Percentiles rank a stretch among this genome's conserved stretches.
Conservation (phyloP, 2,797 vertebrate genomes). For the Anisognathus igniventris region DNA sequence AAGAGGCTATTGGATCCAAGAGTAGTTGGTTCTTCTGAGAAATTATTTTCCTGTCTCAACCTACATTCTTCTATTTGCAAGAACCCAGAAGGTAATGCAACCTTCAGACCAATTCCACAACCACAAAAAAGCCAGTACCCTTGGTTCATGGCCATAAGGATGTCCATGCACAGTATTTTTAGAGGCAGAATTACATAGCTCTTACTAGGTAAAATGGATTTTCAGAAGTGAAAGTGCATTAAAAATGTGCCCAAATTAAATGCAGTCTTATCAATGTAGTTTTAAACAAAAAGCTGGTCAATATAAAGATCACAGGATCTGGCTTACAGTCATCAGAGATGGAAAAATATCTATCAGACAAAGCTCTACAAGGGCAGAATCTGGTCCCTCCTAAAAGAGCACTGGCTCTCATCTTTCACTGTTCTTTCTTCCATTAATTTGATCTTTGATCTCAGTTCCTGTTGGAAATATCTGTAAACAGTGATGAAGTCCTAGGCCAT, state of each 20-base stretch:
- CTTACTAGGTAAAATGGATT: not conserved
- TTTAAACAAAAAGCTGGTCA: not conserved
- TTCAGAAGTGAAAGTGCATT: not conserved
- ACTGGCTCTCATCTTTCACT: not conserved
- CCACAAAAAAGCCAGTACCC: not conserved
- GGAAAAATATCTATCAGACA: not conserved
- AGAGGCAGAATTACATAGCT: not conserved
- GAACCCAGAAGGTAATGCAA: not conserved
- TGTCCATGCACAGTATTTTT: not conserved
- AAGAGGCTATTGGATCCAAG: not conserved
- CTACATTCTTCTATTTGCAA: not conserved
- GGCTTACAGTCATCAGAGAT: not conserved
- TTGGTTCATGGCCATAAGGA: not conserved
- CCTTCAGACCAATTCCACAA: not conserved
- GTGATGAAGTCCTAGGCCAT: not conserved
- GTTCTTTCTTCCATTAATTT: conserved; percentile 36
- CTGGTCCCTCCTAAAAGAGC: not conserved
- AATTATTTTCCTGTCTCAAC: not conserved
- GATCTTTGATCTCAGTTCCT: conserved; percentile 42
- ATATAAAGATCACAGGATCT: not conserved
- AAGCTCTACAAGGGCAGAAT: not conserved
- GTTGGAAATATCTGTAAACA: conserved; percentile 35
- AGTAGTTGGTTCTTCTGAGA: not conserved
- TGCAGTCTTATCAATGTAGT: not conserved
- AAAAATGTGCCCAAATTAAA: not conserved